These are phyloP conservation scores for Narcine bancroftii DNA, from an alignment of 2,113 vertebrate genomes.

Conservation along the genomic window DNA sequence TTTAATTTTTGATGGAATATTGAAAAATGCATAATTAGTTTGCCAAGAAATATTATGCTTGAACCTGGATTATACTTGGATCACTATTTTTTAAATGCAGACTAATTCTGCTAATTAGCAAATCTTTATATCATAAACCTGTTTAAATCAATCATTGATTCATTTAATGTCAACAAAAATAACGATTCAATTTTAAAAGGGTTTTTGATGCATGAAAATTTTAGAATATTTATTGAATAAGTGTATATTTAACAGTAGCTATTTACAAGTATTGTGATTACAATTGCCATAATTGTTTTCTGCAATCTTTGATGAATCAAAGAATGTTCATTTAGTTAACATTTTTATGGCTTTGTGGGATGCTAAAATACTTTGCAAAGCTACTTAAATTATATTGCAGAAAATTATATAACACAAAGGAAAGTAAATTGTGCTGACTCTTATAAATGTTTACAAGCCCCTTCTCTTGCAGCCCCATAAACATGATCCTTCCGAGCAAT, in stretches of 20 bases:
- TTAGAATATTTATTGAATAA: neutral
- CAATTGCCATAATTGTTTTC: neutral
- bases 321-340: neutral
- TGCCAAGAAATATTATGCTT: slow-evolving; percentile 2
- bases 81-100: slow-evolving; percentile 3
- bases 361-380: neutral
- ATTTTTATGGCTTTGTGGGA: neutral
- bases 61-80: slow-evolving; percentile 3
- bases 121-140: neutral
- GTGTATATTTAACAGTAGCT: neutral
- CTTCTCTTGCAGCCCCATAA: neutral
- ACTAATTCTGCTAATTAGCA: slow-evolving; percentile 12
- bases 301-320: neutral
- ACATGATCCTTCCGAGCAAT: neutral
- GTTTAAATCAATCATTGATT: slow-evolving; percentile 19
- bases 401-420: neutral
- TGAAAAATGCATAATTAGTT: slow-evolving; percentile 22
- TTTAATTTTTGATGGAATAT: slow-evolving; percentile 22
- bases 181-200: neutral
- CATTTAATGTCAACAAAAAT: slow-evolving; percentile 15
- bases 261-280: neutral
- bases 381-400: neutral
- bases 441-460: neutral
- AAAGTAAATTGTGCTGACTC: neutral
- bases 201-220: neutral